These are phyloP conservation scores for Psammodynastes pulverulentus DNA, from an alignment of 2,113 vertebrate genomes.

Conservation along the genomic window DNA sequence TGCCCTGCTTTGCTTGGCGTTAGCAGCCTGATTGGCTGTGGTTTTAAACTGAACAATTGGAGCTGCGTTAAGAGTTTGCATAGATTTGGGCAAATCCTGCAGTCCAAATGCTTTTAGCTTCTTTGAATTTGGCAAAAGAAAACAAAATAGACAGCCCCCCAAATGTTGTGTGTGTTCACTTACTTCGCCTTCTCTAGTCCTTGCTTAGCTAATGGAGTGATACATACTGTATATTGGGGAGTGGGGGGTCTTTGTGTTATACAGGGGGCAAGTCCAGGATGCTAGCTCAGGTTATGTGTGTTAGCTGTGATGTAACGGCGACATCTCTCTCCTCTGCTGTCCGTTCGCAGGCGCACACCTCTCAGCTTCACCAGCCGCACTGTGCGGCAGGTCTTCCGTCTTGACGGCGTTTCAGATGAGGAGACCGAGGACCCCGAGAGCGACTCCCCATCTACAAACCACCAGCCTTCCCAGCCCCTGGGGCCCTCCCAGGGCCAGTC, in stretches of 20 bases:
- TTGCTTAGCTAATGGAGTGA: no score
- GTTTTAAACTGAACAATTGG: background rate
- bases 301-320: background rate
- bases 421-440: constrained; percentile 52
- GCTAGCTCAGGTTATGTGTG: background rate
- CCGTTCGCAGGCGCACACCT: constrained; percentile 50
- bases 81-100: background rate
- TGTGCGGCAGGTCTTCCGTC: constrained; percentile 64
- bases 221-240: no score
- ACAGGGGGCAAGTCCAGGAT: background rate
- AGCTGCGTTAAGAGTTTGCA: background rate
- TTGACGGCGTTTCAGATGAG: constrained; percentile 64
- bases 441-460: background rate
- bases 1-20: background rate
- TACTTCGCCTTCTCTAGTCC: no score
- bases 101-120: background rate
- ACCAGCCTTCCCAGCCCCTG: background rate
- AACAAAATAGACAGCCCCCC: background rate
- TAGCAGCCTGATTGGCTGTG: no score
- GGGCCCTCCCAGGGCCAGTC: constrained; percentile 49
- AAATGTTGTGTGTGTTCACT: no score
- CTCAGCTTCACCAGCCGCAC: constrained; percentile 68
- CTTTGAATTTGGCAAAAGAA: background rate
- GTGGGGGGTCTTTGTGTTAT: background rate
- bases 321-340: background rate